Evolutionary conservation across 2,113 vertebrate species (phyloP), one percentile per base, ranked within the genome.

Genomic region (Notothenia coriiceps): DNA sequence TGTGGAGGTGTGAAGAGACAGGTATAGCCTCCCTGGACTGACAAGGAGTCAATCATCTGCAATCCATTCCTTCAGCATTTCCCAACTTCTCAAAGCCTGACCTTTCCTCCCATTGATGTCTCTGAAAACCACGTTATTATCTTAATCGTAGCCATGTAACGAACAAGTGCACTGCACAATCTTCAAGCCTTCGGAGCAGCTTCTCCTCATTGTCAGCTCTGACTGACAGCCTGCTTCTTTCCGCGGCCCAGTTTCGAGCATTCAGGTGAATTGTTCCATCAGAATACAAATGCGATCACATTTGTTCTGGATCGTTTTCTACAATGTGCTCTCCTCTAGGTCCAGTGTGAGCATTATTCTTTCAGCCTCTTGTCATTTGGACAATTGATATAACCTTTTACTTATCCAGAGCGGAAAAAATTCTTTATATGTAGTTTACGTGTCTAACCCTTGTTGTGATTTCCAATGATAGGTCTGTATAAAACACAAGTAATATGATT

Each of bases 81-180:
- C 56, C 76, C 51, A 47, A 6, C 22, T 50, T 79, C 14, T 70
- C 60, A 81, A 77, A 79, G 68, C 43, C 50, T 84, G 73, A 80
- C 73, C 77, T 74, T 77, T 86, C 2, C 59, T 5, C 20, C 68
- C 52, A 18, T 10, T 35, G 50, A 72, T 67, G 44, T 51, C 65
- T 50, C 50, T 73, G 76, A 76, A 73, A 79, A 22, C 22, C 47
- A 49, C 35, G 46, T 66, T 66, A 88, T 84, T 87, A 85, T 71
- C 40, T 80, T 60, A 79, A 77, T 69, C 52, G n/a, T 13, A 61
- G 20, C 46, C 9, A 50, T 79, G 61, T 61, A 7, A 18, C 2
- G 61, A 77, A 47, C 51, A 56, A 60, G 52, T 13, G 3, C 20
- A 18, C 49, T 13, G 46, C 6, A 33, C 57, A 33, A 51, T 61